These are phyloP conservation scores for Rhodeus uyekii DNA, from an alignment of 2,797 vertebrate species.

Conservation along the genomic window DNA sequence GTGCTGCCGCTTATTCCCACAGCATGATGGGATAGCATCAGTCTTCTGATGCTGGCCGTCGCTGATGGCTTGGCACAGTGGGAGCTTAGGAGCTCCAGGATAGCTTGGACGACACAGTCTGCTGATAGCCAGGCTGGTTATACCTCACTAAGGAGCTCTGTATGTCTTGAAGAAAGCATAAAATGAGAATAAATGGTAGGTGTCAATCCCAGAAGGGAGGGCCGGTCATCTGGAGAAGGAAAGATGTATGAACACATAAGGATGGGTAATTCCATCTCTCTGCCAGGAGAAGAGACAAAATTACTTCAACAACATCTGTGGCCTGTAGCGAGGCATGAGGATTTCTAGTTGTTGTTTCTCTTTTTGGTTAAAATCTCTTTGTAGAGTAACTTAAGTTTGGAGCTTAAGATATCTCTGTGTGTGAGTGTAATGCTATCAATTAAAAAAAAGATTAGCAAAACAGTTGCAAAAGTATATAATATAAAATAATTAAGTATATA, in stretches of 20 bases:
- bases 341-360: conserved; percentile 42
- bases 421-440: background rate
- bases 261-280: conserved; percentile 74
- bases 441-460: background rate
- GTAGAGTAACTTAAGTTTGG: background rate
- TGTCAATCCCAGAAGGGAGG: conserved; percentile 78
- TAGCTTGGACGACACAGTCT: conserved; percentile 70
- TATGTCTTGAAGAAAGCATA: conserved; percentile 59
- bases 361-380: background rate
- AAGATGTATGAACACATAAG: conserved; percentile 79
- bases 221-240: conserved; percentile 77
- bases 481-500: background rate
- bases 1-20: conserved; percentile 63
- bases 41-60: conserved; percentile 65
- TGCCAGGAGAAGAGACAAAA: conserved; percentile 57
- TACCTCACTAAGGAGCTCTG: conserved; percentile 70
- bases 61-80: conserved; percentile 72
- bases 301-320: conserved; percentile 66
- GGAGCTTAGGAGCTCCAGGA: conserved; percentile 67
- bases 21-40: conserved; percentile 69
- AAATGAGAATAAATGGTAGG: conserved; percentile 84
- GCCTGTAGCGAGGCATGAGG: conserved; percentile 64
- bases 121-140: conserved; percentile 71
- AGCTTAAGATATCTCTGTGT: background rate
- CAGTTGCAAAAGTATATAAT: background rate